A percentile compares a stretch with the other conserved stretches of the same genome.
phyloP scores from a whole-genome alignment of 2,113 vertebrate species.

The Toxotes chatareus region DNA sequence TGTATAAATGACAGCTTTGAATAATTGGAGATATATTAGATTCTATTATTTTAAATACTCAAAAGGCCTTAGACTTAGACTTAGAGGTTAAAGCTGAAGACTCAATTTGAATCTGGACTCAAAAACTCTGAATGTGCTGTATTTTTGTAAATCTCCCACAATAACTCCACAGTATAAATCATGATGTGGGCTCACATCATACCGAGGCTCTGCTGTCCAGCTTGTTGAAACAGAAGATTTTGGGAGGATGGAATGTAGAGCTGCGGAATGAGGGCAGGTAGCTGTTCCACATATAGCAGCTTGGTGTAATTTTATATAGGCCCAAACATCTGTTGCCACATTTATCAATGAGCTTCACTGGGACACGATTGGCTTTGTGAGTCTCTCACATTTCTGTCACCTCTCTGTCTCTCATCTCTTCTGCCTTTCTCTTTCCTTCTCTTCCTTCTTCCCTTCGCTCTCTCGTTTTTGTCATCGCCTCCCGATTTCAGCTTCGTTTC shows the following conservation, averaged over 20 bases:
- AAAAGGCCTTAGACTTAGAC: too few species aligned
- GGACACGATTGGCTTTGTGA: conserved; percentile 1
- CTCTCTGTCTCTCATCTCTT: conserved; percentile 7
- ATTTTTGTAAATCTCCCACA: not conserved
- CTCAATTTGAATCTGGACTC: not conserved
- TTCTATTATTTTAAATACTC: not conserved
- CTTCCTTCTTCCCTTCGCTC: not conserved
- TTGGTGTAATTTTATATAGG: conserved; percentile 37
- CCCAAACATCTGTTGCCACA: conserved; percentile 55
- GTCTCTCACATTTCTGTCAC: conserved; percentile 22
- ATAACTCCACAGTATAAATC: not conserved
- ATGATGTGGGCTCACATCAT: not conserved
- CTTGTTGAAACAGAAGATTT: not conserved
- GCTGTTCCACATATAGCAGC: conserved; percentile 42
- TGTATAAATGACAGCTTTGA: not conserved
- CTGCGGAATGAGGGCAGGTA: conserved; percentile 54
- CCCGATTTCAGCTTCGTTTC: too few species aligned
- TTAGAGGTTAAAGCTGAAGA: not conserved
- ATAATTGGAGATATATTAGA: too few species aligned
- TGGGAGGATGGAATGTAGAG: conserved; percentile 30
- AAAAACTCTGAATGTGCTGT: not conserved
- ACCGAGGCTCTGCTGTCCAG: not conserved
- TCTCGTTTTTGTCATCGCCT: not conserved
- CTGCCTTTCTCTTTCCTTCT: not conserved
- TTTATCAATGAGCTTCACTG: conserved; percentile 37